These are phyloP conservation scores for Pseudeuparius sepicola DNA, from an alignment of 2,888 invertebrate species.

Conservation along the genomic window DNA sequence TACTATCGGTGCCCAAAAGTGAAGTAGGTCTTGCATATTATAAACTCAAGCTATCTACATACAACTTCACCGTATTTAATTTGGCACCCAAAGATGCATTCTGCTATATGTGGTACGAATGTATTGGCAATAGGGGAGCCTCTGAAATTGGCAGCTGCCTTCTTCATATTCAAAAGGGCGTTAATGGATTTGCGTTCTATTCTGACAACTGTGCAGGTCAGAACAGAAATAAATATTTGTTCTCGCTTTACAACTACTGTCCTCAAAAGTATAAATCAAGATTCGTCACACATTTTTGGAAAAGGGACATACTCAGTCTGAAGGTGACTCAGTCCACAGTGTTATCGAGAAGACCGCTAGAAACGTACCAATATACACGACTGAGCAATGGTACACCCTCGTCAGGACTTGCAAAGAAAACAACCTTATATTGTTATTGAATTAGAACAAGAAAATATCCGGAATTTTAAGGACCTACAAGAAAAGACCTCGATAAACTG, in stretches of 20 bases:
- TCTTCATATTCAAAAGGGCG: constrained; percentile 11
- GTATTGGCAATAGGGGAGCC: constrained; percentile 15
- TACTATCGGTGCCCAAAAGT: constrained; percentile 24
- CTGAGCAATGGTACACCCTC: constrained; percentile 5
- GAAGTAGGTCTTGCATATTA: constrained; percentile 24
- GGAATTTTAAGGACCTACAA: constrained; percentile 4
- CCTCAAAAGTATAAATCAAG: constrained; percentile 21
- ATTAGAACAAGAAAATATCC: constrained; percentile 3
- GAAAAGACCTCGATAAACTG: constrained; percentile 5
- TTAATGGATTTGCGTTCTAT: constrained; percentile 24
- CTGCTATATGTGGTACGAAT: constrained; percentile 22
- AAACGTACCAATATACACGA: constrained; percentile 3
- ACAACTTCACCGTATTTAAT: constrained; percentile 25
- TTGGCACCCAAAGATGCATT: constrained; percentile 13
- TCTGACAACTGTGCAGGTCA: constrained; percentile 28
- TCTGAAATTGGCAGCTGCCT: constrained; percentile 9
- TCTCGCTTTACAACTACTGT: constrained; percentile 23
- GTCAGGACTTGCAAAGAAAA: constrained; percentile 2
- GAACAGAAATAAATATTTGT: constrained; percentile 26
- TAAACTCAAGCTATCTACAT: constrained; percentile 21
- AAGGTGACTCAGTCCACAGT: constrained; percentile 27
- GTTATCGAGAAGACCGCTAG: constrained; percentile 19
- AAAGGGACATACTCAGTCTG: constrained; percentile 27
- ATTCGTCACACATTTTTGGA: constrained; percentile 26
- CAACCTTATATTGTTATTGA: constrained; percentile 4